Base-by-base conservation (phyloP, 2,888 invertebrate genomes). In the Sabatieria punctata region DNA sequence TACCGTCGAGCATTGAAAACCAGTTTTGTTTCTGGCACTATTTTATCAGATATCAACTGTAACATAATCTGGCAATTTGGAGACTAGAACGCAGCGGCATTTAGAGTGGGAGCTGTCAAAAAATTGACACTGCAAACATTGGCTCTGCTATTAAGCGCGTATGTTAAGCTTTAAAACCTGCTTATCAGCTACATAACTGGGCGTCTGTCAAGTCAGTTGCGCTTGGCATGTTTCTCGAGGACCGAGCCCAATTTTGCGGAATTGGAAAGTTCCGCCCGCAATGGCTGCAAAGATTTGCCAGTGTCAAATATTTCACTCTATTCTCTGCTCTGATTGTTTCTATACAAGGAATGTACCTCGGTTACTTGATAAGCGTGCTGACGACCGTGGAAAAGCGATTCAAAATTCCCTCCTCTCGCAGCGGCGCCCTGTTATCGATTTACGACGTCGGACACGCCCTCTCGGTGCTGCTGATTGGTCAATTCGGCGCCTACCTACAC, bases 321-420 rank as follows among this genome's bases (percentile, higher is more conserved):
- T 42, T 42, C 21, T 13, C 42, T 27, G 26, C 19, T 27, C 18
- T 30, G 27, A 21, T 42, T 18, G 30, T 42, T 13, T 15, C 11
- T 6, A 19, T 42, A 4, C 42, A 42, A 27, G 42, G 42, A 6
- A 21, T 27, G 6, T 42, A 42, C 30, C 30, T 27, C n/a, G 42
- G 42, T 15, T 42, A 48, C 22, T 30, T 49, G 24, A 48, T 48
- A 18, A 47, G 47, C 6, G 25, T 38, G n/a, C 15, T 48, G 15
- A 48, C 48, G 6, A 37, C 40, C n/a, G 38, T 48, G 4, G 48
- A 48, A 22, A 48, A 48, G 27, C 6, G 48, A 18, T 48, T 48
- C 39, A 26, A 47, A 18, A 24, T 48, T 24, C 22, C 47, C 15
- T 38, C 38, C 24, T 6, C 15, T 24, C 21, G 22, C 4, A 48